Conservation (phyloP, 2,797 vertebrate species). For the Tragopan temminckii region DNA sequence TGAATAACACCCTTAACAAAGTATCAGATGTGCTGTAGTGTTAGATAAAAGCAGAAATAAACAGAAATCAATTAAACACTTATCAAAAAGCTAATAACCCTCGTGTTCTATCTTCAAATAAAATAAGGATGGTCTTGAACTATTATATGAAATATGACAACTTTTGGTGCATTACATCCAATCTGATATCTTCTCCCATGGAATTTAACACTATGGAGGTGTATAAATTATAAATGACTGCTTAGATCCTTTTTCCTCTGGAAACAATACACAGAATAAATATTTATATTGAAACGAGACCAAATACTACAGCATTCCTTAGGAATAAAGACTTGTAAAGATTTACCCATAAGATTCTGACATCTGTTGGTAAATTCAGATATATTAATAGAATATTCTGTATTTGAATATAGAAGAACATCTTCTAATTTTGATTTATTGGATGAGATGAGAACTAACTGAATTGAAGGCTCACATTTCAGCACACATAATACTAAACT, state of each 20-base stretch:
- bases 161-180: neutral
- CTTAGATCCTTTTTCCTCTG: neutral
- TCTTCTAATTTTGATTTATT: neutral
- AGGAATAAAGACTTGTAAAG: neutral
- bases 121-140: neutral
- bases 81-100: neutral
- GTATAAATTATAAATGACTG: neutral
- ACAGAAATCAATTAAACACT: neutral
- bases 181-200: neutral
- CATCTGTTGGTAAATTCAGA: neutral
- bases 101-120: neutral
- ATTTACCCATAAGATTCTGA: neutral
- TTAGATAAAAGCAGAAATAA: neutral
- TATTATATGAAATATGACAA: neutral
- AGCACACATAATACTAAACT: neutral
- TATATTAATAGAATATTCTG: neutral
- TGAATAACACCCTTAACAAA: neutral
- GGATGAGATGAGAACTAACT: neutral
- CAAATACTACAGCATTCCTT: neutral
- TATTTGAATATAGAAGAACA: neutral
- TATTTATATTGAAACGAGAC: neutral
- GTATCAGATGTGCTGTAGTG: neutral
- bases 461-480: slow-evolving; percentile 26
- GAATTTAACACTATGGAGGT: neutral
- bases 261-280: neutral